Percentiles rank a stretch among this genome's conserved stretches.
phyloP scores from a whole-genome alignment of 2,888 invertebrate genomes.

The Eupithecia subfuscata region DNA sequence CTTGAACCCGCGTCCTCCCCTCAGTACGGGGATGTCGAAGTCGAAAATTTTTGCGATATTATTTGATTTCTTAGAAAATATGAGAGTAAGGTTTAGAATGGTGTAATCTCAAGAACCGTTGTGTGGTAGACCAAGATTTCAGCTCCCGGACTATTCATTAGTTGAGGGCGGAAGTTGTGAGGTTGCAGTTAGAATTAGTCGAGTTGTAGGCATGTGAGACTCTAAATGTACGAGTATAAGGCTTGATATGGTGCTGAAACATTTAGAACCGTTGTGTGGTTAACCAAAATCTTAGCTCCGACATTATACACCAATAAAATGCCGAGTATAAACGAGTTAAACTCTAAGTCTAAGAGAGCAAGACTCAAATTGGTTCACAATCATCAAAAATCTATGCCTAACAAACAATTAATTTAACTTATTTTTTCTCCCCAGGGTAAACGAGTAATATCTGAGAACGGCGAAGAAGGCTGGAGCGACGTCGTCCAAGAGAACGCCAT shows the following conservation, averaged over 20 bases:
- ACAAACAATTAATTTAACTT: too few species aligned
- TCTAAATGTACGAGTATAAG: neutral
- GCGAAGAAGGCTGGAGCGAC: conserved; percentile 94
- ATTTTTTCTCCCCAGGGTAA: conserved; percentile 86
- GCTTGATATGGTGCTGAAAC: neutral
- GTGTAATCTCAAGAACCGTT: neutral
- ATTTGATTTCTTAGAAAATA: too few species aligned
- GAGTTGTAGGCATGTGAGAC: conserved; percentile 93
- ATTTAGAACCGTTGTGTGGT: neutral
- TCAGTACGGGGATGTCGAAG: too few species aligned
- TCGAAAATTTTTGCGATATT: too few species aligned
- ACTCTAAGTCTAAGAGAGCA: neutral
- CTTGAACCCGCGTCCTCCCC: too few species aligned
- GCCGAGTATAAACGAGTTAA: neutral
- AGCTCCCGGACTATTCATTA: neutral
- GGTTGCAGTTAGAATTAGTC: conserved; percentile 83
- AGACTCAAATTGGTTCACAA: neutral
- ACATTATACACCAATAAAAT: neutral
- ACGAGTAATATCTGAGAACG: conserved; percentile 93
- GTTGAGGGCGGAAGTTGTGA: conserved; percentile 85
- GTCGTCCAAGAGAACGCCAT: conserved; percentile 98
- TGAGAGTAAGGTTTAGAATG: neutral
- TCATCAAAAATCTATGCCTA: neutral
- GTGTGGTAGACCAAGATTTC: neutral
- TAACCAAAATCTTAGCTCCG: neutral